Base-by-base conservation (phyloP, 1,140 invertebrate species). In the Cotesia glomerata region DNA sequence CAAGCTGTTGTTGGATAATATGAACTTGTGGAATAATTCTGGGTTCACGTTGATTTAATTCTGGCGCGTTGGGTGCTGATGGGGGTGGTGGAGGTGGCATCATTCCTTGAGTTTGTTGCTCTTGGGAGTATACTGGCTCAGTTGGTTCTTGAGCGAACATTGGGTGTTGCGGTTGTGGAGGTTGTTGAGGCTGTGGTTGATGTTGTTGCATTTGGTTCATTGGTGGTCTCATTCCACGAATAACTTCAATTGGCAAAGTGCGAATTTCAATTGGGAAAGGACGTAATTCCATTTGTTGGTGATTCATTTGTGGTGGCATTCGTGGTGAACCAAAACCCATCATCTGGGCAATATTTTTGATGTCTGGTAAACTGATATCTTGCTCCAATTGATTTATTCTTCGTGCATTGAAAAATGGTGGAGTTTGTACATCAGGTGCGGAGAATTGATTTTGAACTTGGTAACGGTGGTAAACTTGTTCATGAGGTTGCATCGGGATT, bases 371-470 rank as follows among this genome's bases (percentile, higher is more conserved):
- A 8, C 81, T 72, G 45, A 81, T 70, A 62, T 75, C 80, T 5
- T 34, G 81, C 79, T 49, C 83, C 78, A 73, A 82, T 58, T 56
- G 80, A 62, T 85, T 84, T 18, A 85, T 73, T 72, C 81, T 80
- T 16, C 84, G 79, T 13, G 80, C 78, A 65, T 86, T 82, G 34
- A 82, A 79, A 16, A 85, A 76, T 64, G 83, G 80, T 56, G 84
- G 72, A 67, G 82, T 82, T 66, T 86, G 84, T 79, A 82, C 82
- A 26, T 85, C 84, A 45, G 84, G 83, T 70, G 84, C 80, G 76
- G 85, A 85, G 73, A 82, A 85, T 26, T 85, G 84, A 18, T 83
- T 81, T 61, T 84, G 81, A 34, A 84, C 74, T 67, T 85, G 85
- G 32, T 85, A 86, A 13, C 81, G 81, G 62, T 84, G 82, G 52